Base-by-base conservation (phyloP, 2,888 invertebrate species). In the Tipula lateralis region DNA sequence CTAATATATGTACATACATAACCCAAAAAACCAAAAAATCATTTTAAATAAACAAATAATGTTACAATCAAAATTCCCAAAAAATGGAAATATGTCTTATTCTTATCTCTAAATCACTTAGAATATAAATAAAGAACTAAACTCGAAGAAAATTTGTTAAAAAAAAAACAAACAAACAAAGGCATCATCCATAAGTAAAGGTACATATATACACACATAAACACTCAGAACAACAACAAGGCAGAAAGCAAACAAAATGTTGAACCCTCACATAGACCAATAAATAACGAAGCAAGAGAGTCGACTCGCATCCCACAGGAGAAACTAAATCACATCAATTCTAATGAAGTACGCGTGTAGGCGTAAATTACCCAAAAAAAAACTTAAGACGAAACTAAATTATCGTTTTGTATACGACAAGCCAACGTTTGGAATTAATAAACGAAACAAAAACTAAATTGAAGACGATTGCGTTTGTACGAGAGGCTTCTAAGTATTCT, bases 81-180 rank as follows among this genome's bases (percentile, higher is more conserved):
- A 66, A 50, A 50, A 50, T 50, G 16, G 44, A 50, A 66, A 66
- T 66, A 66, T 66, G 66, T 66, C 24, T 66, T 66, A 66, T 66
- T 66, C 66, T 66, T 66, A 66, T 66, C 66, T 66, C 24, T 6
- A 66, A 66, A 66, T 66, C 66, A 66, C 9, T 66, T 66, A 66
- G 66, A 66, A 19, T 24, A 24, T 66, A 66, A 24, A 66, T 66
- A 66, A 66, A 66, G 66, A 66, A 66, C 19, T 66, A 24, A 66
- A 24, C 66, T 24, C 66, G 13, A 66, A 66, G 24, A 66, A 66
- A 66, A 24, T 66, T 66, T 66, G 66, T 66, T 66, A 66, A 66
- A 66, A 24, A 24, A 66, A 66, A 66, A 66, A 66, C 66, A 66
- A 66, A 66, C 66, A 66, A 66, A 66, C 66, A 66, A 66, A 66